phyloP scores from a whole-genome alignment of 2,797 vertebrate species.

The Gorsachius magnificus region DNA sequence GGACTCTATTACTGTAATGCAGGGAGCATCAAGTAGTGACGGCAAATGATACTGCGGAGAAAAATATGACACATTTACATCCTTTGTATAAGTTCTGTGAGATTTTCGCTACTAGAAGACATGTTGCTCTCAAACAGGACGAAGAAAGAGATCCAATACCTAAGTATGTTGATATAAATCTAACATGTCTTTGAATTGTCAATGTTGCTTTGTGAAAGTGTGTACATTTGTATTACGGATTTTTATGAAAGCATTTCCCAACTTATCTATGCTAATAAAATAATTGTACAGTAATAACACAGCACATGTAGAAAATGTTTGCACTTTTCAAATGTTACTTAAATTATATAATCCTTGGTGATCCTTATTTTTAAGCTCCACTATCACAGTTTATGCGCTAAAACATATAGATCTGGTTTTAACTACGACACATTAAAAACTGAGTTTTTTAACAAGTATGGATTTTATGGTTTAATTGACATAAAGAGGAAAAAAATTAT shows the following conservation, averaged over 20 bases:
- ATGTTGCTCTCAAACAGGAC: background rate
- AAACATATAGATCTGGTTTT: background rate
- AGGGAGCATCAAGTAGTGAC: background rate
- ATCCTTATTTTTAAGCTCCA: background rate
- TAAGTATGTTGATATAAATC: background rate
- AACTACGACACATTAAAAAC: background rate
- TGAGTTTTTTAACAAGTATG: background rate
- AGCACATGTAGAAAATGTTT: background rate
- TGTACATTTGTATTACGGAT: background rate
- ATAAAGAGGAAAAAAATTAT: background rate
- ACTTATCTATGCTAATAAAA: background rate
- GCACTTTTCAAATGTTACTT: background rate
- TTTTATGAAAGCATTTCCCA: background rate
- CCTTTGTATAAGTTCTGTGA: background rate
- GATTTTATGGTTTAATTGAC: background rate
- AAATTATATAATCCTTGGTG: background rate
- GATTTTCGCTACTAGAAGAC: background rate
- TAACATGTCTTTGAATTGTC: background rate
- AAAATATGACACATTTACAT: background rate
- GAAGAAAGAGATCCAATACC: background rate
- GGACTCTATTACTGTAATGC: constrained; percentile 58
- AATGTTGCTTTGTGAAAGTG: background rate
- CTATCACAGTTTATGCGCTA: background rate
- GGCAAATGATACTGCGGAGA: background rate
- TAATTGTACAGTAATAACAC: background rate